These are phyloP conservation scores for Cyclina sinensis DNA, from an alignment of 1,140 invertebrate genomes.

Conservation along the genomic window DNA sequence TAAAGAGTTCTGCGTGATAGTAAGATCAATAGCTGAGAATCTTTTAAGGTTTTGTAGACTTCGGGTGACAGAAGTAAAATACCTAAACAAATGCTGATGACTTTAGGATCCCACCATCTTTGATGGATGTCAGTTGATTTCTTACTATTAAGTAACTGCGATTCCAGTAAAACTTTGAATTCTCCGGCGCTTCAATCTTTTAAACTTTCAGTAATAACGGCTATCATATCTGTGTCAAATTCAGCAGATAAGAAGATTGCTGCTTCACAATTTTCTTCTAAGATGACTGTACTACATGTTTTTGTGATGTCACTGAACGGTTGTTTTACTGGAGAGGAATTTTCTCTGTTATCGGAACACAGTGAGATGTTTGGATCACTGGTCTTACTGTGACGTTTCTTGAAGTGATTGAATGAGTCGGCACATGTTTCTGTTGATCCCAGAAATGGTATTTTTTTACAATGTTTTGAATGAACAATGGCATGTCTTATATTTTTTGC, in stretches of 20 bases:
- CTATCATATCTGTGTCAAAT: background rate
- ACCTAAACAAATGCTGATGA: slow-evolving; percentile 55
- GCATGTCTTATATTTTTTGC: background rate
- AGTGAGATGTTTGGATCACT: background rate
- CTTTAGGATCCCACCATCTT: slow-evolving; percentile 51
- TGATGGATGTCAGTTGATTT: slow-evolving; percentile 27
- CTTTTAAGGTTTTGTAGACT: slow-evolving; percentile 43
- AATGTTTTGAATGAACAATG: background rate
- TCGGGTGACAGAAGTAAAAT: slow-evolving; percentile 37
- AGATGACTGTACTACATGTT: background rate
- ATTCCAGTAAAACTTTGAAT: slow-evolving; percentile 53
- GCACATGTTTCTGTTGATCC: slow-evolving; percentile 26
- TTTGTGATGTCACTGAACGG: background rate
- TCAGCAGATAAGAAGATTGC: background rate
- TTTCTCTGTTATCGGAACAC: background rate
- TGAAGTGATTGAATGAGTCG: slow-evolving; percentile 37
- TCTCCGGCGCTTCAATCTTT: slow-evolving; percentile 10
- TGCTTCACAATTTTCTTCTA: background rate
- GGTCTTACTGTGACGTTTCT: background rate
- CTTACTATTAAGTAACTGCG: slow-evolving; percentile 42
- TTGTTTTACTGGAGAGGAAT: background rate
- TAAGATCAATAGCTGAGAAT: slow-evolving; percentile 45
- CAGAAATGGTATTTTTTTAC: slow-evolving; percentile 3
- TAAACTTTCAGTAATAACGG: background rate
- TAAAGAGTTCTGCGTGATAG: slow-evolving; percentile 48